A percentile compares a stretch with the other conserved stretches of the same genome.
Conservation (phyloP, 2,888 invertebrate species). For the Aleiodes testaceus region DNA sequence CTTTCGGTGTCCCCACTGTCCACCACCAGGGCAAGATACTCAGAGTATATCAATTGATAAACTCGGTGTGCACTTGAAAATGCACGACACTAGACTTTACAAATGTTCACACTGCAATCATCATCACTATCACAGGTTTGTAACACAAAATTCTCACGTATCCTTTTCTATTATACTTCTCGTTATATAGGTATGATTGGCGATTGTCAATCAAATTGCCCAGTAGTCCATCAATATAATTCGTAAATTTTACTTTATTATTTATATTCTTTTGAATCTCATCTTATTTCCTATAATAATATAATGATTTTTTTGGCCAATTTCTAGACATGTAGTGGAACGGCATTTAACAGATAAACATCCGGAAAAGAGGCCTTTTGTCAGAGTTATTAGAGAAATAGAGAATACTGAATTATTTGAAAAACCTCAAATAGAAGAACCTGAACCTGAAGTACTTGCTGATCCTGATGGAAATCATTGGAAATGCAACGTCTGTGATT, state of each 20-base stretch:
- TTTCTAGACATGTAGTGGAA: constrained; percentile 76
- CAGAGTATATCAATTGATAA: constrained; percentile 76
- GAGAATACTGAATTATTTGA: constrained; percentile 64
- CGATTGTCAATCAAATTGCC: too few species aligned
- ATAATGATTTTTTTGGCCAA: constrained; percentile 43
- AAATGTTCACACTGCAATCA: constrained; percentile 82
- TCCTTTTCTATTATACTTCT: too few species aligned
- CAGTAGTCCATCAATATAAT: neutral
- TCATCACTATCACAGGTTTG: constrained; percentile 77
- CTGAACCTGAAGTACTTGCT: constrained; percentile 58
- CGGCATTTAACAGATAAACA: constrained; percentile 80
- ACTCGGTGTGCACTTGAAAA: constrained; percentile 82
- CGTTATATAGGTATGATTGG: too few species aligned
- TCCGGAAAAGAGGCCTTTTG: constrained; percentile 73
- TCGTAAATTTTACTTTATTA: neutral
- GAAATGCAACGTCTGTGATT: constrained; percentile 82
- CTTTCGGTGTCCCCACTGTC: constrained; percentile 84
- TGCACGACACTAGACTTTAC: constrained; percentile 83
- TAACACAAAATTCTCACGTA: constrained; percentile 39
- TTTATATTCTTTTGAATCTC: too few species aligned
- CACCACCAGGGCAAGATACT: constrained; percentile 73
- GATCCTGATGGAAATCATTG: constrained; percentile 77
- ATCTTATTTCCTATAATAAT: too few species aligned
- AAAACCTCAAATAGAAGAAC: constrained; percentile 56
- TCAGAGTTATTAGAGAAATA: constrained; percentile 73